Evolutionary conservation across 2,797 vertebrate genomes (phyloP).

Genomic region (Gorsachius magnificus): DNA sequence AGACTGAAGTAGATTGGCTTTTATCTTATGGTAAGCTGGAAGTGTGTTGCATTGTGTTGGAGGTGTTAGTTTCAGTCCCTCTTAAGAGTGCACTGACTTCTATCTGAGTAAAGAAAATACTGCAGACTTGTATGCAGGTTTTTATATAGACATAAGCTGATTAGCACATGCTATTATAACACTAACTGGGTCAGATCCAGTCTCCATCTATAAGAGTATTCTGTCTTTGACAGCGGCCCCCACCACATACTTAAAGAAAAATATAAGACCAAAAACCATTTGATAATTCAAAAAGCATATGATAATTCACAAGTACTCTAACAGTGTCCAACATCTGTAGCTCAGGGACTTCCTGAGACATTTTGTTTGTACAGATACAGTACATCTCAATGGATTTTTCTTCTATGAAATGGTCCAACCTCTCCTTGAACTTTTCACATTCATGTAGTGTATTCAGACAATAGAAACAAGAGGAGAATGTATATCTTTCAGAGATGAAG

Average conservation of each 20-base stretch:
- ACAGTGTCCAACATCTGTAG: too few species aligned
- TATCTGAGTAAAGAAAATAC: neutral
- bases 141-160: neutral
- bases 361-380: neutral
- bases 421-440: neutral
- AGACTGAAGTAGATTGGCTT: neutral
- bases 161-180: neutral
- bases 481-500: neutral
- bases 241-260: neutral
- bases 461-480: neutral
- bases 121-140: neutral
- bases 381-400: too few species aligned
- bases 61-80: neutral
- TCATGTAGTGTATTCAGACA: neutral
- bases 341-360: neutral
- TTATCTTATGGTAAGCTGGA: neutral
- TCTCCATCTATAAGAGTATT: neutral
- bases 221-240: too few species aligned
- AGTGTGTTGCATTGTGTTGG: neutral
- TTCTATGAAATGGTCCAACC: neutral
- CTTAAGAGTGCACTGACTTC: neutral
- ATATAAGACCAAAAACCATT: fast-evolving
- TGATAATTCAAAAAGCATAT: neutral
- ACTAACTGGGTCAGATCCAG: neutral
- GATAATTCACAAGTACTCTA: neutral